These are phyloP conservation scores for Ischnura elegans DNA, from an alignment of 2,888 invertebrate species.

Conservation along the genomic window DNA sequence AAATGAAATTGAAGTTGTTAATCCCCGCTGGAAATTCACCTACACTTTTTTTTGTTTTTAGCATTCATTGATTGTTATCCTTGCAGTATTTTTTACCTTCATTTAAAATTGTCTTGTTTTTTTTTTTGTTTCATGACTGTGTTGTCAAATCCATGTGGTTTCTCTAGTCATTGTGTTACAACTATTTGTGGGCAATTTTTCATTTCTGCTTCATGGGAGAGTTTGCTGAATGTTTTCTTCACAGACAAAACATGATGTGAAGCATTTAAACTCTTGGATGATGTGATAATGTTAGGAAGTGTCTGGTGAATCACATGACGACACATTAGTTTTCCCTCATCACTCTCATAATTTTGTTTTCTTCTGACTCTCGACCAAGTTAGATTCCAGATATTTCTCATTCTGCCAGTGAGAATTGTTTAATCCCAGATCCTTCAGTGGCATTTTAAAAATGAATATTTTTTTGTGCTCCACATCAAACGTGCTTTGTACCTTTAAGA, in stretches of 20 bases:
- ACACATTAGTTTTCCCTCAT: background rate
- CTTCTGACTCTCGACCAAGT: no score
- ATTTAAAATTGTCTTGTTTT: background rate
- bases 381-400: no score
- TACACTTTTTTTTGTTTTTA: background rate
- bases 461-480: no score
- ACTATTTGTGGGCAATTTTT: background rate
- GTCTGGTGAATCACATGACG: background rate
- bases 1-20: background rate
- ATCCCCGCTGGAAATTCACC: background rate
- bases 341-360: no score
- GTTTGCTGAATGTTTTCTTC: background rate
- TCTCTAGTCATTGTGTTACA: background rate
- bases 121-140: background rate
- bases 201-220: no score
- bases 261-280: background rate
- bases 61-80: background rate
- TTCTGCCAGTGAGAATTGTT: no score
- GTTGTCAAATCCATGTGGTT: background rate
- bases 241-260: background rate
- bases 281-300: background rate
- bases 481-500: no score
- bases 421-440: no score
- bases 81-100: background rate
- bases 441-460: no score